These are phyloP conservation scores for Drosophila buzzatii DNA, from an alignment of 2,888 invertebrate species.

Conservation along the genomic window DNA sequence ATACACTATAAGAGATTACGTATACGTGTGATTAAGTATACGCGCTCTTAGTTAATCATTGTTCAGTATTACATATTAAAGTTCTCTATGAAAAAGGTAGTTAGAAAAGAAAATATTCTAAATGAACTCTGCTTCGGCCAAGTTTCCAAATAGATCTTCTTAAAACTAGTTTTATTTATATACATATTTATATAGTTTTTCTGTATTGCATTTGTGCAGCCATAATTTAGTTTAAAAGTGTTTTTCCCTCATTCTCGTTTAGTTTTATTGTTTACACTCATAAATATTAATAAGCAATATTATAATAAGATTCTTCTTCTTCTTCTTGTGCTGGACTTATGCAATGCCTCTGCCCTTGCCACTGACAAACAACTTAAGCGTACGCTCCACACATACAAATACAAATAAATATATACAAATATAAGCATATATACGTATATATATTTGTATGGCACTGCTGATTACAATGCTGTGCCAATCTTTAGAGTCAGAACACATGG, in stretches of 20 bases:
- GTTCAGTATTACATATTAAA: background rate
- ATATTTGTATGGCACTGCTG: constrained; percentile 3
- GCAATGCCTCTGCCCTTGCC: constrained; percentile 31
- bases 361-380: background rate
- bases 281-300: constrained; percentile 6
- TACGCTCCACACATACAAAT: constrained; percentile 6
- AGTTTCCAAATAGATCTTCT: background rate
- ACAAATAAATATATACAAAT: background rate
- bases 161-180: constrained; percentile 1
- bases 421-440: background rate
- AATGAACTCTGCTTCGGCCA: background rate
- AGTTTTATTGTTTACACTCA: background rate
- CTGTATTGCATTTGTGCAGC: constrained; percentile 1
- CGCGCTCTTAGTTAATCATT: background rate
- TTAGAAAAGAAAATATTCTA: no score
- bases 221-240: background rate
- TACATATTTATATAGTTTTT: no score
- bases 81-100: no score
- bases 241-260: background rate
- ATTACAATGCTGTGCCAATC: constrained; percentile 42
- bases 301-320: constrained; percentile 4
- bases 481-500: constrained; percentile 24
- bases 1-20: background rate
- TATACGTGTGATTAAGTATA: constrained; percentile 1
- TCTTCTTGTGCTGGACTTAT: constrained; percentile 28